Evolutionary conservation across 1,140 invertebrate species (phyloP).

Genomic region (Phocides pigmalion): DNA sequence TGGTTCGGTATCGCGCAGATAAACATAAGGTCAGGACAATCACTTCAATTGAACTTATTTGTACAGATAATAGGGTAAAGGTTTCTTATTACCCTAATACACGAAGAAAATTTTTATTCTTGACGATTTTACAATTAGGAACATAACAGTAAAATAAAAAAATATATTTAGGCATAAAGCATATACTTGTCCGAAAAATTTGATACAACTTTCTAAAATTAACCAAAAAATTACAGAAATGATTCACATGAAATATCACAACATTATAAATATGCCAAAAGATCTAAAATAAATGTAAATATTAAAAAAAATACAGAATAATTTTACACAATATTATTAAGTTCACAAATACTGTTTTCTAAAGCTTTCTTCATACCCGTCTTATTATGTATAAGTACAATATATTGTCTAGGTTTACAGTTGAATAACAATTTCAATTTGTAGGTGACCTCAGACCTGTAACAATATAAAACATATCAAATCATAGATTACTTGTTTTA

Average conservation of each 20-base stretch:
- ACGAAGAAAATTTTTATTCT: no score
- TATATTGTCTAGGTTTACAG: constrained; percentile 15
- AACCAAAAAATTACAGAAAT: constrained; percentile 71
- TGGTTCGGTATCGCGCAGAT: no score
- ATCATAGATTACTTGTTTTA: neutral
- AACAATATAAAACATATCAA: constrained; percentile 19
- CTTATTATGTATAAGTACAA: constrained; percentile 32
- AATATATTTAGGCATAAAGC: constrained; percentile 30
- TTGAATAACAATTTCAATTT: constrained; percentile 7
- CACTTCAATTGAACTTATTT: no score
- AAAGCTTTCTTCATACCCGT: constrained; percentile 35
- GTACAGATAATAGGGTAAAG: no score
- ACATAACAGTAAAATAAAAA: no score
- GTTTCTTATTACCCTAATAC: no score
- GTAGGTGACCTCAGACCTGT: constrained; percentile 40
- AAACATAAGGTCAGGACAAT: no score
- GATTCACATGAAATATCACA: constrained; percentile 75
- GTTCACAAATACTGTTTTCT: constrained; percentile 57
- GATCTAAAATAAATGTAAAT: constrained; percentile 72
- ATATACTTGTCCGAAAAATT: constrained; percentile 75
- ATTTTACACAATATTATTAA: constrained; percentile 63
- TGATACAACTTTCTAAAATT: constrained; percentile 75
- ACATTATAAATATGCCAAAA: constrained; percentile 76
- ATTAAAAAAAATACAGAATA: constrained; percentile 71
- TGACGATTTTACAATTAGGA: no score